Evolutionary conservation across 2,797 vertebrate genomes (phyloP).

Genomic region (Simalia tracyae): DNA sequence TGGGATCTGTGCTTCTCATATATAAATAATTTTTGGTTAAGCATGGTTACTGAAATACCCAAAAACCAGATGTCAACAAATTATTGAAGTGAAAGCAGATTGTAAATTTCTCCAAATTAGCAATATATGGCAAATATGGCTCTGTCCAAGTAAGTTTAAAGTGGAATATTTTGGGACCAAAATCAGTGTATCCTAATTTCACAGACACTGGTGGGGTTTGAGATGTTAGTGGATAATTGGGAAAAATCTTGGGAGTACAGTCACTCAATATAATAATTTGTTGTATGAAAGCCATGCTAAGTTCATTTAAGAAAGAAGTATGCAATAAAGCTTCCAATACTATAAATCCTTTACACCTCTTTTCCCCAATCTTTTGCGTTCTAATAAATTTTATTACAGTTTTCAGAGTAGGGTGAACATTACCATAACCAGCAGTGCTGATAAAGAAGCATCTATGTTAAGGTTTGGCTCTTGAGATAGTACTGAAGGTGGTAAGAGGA

Average conservation of each 20-base stretch:
- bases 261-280: neutral
- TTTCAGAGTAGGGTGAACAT: neutral
- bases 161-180: neutral
- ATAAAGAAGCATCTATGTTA: neutral
- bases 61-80: neutral
- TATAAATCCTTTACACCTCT: neutral
- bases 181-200: neutral
- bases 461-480: neutral
- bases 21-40: neutral
- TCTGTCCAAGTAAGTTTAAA: neutral
- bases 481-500: neutral
- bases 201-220: neutral
- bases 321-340: neutral
- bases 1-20: neutral
- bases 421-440: neutral
- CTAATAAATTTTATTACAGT: neutral
- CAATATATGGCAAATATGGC: neutral
- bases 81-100: neutral
- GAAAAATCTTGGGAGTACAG: neutral
- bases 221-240: neutral
- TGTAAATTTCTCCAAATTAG: neutral
- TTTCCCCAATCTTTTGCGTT: neutral
- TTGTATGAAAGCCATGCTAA: neutral
- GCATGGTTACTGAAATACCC: neutral
- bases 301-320: neutral